These are phyloP conservation scores for Lycopodina hypogea DNA, from an alignment of 37 sponge, comb jelly and placozoan species.

Conservation along the genomic window DNA sequence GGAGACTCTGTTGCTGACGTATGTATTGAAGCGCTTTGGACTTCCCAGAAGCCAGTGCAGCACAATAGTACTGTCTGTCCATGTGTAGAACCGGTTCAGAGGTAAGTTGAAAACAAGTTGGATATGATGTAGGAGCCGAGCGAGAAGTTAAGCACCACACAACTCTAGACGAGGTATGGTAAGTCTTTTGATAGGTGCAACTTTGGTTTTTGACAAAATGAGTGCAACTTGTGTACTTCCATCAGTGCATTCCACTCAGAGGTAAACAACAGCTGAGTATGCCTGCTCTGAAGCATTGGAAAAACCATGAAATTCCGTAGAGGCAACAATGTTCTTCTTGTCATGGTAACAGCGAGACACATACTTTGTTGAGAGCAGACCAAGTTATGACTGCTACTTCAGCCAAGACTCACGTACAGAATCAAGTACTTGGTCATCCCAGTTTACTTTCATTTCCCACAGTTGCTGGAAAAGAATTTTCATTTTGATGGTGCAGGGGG, in stretches of 20 bases:
- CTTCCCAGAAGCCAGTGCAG: too few relatives aligned
- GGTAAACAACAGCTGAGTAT: slow-evolving; percentile 35
- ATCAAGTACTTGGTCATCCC: slow-evolving; percentile 32
- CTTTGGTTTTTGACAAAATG: too few relatives aligned
- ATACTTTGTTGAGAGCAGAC: slow-evolving; percentile 2
- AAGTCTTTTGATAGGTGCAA: too few relatives aligned
- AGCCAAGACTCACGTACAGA: slow-evolving; percentile 11
- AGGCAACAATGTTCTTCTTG: background rate
- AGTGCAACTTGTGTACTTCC: background rate
- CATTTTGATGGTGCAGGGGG: slow-evolving; percentile 27
- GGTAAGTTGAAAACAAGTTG: background rate
- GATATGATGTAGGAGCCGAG: slow-evolving; percentile 24
- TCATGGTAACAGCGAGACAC: slow-evolving; percentile 27
- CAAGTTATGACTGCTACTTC: slow-evolving; percentile 24
- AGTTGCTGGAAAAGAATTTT: too few relatives aligned
- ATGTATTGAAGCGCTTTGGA: slow-evolving; percentile 24
- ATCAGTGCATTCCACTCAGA: slow-evolving; percentile 11
- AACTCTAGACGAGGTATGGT: slow-evolving; percentile 31
- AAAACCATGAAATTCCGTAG: slow-evolving; percentile 21
- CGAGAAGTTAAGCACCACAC: slow-evolving; percentile 32
- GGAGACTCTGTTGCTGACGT: slow-evolving; percentile 29
- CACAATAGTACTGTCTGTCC: too few relatives aligned
- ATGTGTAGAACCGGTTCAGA: too few relatives aligned
- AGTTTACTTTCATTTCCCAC: slow-evolving; percentile 33
- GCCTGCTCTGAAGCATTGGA: slow-evolving; percentile 38